Percentiles rank a stretch among this genome's conserved stretches.
phyloP scores from a whole-genome alignment of 2,113 vertebrate genomes.

The Eonycteris spelaea region DNA sequence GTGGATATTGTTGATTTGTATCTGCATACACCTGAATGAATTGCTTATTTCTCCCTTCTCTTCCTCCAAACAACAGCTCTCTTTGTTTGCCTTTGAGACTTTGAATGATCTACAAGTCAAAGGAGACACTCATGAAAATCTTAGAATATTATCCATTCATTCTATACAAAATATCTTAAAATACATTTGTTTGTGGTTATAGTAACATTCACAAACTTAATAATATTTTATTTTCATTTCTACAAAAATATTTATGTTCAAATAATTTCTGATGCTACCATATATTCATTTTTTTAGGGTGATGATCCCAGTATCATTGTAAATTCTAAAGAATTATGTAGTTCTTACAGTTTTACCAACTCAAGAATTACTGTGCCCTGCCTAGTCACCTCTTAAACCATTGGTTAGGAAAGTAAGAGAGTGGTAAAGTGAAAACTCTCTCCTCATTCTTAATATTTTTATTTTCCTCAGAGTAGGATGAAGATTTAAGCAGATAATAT shows the following conservation, averaged over 20 bases:
- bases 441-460: background rate
- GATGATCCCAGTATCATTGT: background rate
- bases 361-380: background rate
- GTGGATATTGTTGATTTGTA: background rate
- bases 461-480: background rate
- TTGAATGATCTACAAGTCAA: background rate
- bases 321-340: background rate
- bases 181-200: background rate
- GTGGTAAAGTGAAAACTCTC: background rate
- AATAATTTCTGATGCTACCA: background rate
- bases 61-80: background rate
- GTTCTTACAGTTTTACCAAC: background rate
- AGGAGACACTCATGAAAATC: background rate
- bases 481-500: constrained; percentile 17
- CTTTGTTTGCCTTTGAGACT: background rate
- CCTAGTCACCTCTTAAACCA: background rate
- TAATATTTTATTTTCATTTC: background rate
- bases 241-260: background rate
- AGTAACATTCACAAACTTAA: background rate
- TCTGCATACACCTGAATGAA: background rate
- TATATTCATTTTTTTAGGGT: background rate
- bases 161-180: constrained; percentile 10
- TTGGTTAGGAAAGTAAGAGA: background rate
- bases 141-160: background rate
- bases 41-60: background rate